Evolutionary conservation across 1,140 invertebrate genomes (phyloP).

Genomic region (Steinernema khuongi): DNA sequence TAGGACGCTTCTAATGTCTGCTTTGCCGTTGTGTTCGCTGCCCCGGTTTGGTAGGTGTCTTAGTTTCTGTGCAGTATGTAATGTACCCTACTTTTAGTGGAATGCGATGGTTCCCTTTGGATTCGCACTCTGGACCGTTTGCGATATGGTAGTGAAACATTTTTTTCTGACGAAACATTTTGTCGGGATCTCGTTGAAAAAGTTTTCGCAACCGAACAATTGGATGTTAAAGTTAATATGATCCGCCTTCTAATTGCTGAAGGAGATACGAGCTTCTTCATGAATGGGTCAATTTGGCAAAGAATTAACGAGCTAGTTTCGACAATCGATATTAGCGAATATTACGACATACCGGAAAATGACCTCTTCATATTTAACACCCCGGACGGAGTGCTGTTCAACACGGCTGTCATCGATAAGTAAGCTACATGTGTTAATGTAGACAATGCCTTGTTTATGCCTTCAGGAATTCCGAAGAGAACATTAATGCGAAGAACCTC

Average conservation of each 20-base stretch:
- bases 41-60: conserved; percentile 26
- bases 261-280: background rate
- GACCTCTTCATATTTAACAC: conserved; percentile 83
- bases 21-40: conserved; percentile 29
- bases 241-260: background rate
- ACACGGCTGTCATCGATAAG: conserved; percentile 80
- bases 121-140: conserved; percentile 24
- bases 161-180: conserved; percentile 4
- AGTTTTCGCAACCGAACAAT: background rate
- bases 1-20: background rate
- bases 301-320: conserved; percentile 24
- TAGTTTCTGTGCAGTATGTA: background rate
- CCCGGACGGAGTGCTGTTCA: conserved; percentile 81
- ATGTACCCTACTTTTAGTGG: conserved; percentile 16
- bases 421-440: conserved; percentile 57
- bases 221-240: conserved; percentile 3
- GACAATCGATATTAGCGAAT: conserved; percentile 36
- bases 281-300: conserved; percentile 36
- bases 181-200: conserved; percentile 6
- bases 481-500: conserved; percentile 71
- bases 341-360: conserved; percentile 60
- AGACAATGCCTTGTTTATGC: conserved; percentile 17
- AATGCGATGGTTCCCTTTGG: conserved; percentile 33
- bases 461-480: conserved; percentile 62
- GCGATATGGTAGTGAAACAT: conserved; percentile 20